These are phyloP conservation scores for Rhincodon typus DNA, from an alignment of 2,797 vertebrate genomes.

Conservation along the genomic window DNA sequence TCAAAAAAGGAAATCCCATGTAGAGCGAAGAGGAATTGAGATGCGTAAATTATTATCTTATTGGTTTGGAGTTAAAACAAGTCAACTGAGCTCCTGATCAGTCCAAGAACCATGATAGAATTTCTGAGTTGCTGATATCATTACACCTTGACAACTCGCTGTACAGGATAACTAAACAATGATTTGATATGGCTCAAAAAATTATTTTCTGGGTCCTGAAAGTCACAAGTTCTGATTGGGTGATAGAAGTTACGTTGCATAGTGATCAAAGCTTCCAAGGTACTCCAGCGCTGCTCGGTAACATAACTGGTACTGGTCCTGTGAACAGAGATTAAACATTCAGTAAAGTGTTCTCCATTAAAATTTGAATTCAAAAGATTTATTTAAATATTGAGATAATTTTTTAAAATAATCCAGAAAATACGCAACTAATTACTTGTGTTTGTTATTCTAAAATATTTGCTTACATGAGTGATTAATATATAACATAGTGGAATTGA, in stretches of 20 bases:
- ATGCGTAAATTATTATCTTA: slow-evolving; percentile 1
- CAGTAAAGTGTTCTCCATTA: neutral
- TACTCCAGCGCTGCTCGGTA: slow-evolving; percentile 94
- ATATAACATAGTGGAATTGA: neutral
- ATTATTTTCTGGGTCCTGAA: slow-evolving; percentile 51
- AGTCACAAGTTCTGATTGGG: slow-evolving; percentile 44
- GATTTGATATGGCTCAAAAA: slow-evolving; percentile 58
- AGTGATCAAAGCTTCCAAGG: slow-evolving; percentile 97
- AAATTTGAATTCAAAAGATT: neutral
- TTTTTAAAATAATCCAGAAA: neutral
- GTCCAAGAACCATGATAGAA: slow-evolving; percentile 28
- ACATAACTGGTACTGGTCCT: slow-evolving; percentile 98
- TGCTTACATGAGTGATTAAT: neutral
- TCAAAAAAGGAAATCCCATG: slow-evolving; percentile 34
- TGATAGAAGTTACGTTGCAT: slow-evolving; percentile 84
- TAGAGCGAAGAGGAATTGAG: slow-evolving; percentile 16
- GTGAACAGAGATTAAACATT: slow-evolving; percentile 35
- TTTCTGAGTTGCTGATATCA: slow-evolving; percentile 34
- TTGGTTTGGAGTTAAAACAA: slow-evolving; percentile 29
- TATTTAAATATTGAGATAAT: neutral
- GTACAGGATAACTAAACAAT: slow-evolving; percentile 62
- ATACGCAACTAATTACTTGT: neutral
- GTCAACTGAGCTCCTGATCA: slow-evolving; percentile 13
- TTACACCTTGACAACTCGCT: slow-evolving; percentile 41
- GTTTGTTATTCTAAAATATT: neutral